Evolutionary conservation across 2,113 vertebrate genomes (phyloP), one percentile per base, ranked within the genome.

Genomic region (Periophthalmodon schlosseri): DNA sequence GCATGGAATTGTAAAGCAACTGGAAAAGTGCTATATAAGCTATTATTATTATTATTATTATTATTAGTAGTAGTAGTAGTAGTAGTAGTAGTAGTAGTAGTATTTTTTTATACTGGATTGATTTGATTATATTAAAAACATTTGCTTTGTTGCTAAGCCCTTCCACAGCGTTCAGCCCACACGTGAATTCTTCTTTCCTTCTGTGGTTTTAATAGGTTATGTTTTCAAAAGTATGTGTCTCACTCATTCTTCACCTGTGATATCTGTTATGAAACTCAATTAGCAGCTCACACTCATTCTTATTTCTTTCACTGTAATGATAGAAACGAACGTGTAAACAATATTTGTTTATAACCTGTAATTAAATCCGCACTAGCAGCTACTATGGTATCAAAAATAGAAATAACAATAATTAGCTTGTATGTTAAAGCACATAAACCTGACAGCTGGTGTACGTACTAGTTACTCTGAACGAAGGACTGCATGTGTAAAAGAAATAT

Each of bases 101-200:
- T n/a, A n/a, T n/a, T n/a, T 36, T 36, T 36, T 36, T 36, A 36
- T 36, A 36, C 34, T 36, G 6, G 34, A 36, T 36, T 36, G 34
- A 36, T 36, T 36, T 36, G 34, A 36, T 36, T 36, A 36, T 36
- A 36, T 3, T 47, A 4, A 6, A 57, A 24, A 15, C 15, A 2
- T 33, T 78, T 49, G 44, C 44, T 12, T 64, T 70, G 74, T 36
- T 75, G 76, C 82, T 80, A 83, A 83, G 85, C 85, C 74, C 64
- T 72, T 49, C 72, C 36, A 73, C 56, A 36, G 52, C 56, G 73
- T 60, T 69, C 80, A 76, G 39, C 69, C 44, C 73, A 85, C 78
- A 78, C 44, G 69, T 28, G 28, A 3, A 28, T 28, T 28, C 28
- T 28, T 28, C 28, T 28, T 28, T 28, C 28, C 28, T 28, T 28